These are phyloP conservation scores for Clarias magur DNA, from an alignment of 2,113 vertebrate genomes.

Conservation along the genomic window DNA sequence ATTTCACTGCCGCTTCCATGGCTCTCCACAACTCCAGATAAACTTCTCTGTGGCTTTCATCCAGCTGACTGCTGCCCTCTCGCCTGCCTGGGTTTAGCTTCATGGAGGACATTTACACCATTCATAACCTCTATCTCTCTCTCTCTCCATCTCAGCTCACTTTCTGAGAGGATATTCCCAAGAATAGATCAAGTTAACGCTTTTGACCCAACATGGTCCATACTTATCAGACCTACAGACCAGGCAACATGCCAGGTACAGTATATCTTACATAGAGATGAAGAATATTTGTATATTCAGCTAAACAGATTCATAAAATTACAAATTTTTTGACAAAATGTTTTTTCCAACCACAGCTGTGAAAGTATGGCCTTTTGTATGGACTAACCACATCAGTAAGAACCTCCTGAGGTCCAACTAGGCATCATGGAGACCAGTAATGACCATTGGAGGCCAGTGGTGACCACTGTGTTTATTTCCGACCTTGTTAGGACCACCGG, in stretches of 20 bases:
- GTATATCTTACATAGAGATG: not conserved
- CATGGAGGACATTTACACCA: not conserved
- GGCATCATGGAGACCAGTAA: too few relatives aligned
- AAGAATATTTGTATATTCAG: not conserved
- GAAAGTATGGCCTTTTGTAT: not conserved
- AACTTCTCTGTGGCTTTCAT: slow-evolving; percentile 32
- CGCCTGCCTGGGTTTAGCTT: slow-evolving; percentile 9
- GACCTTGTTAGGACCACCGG: too few relatives aligned
- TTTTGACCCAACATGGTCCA: too few relatives aligned
- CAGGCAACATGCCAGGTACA: not conserved
- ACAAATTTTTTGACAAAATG: not conserved
- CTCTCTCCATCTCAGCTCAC: not conserved
- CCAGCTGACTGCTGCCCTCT: slow-evolving; percentile 21
- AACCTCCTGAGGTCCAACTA: not conserved
- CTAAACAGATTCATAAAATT: too few relatives aligned
- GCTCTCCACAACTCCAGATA: slow-evolving; percentile 15
- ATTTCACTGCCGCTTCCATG: slow-evolving; percentile 24
- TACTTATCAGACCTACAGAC: too few relatives aligned
- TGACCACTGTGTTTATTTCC: too few relatives aligned
- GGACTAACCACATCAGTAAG: not conserved
- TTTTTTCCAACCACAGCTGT: not conserved
- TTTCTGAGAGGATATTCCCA: not conserved
- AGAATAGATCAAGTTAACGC: not conserved
- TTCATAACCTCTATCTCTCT: slow-evolving; percentile 14
- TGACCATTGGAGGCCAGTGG: too few relatives aligned